Base-by-base conservation (phyloP, 1,140 invertebrate genomes). In the Sminthurinus signatus region DNA sequence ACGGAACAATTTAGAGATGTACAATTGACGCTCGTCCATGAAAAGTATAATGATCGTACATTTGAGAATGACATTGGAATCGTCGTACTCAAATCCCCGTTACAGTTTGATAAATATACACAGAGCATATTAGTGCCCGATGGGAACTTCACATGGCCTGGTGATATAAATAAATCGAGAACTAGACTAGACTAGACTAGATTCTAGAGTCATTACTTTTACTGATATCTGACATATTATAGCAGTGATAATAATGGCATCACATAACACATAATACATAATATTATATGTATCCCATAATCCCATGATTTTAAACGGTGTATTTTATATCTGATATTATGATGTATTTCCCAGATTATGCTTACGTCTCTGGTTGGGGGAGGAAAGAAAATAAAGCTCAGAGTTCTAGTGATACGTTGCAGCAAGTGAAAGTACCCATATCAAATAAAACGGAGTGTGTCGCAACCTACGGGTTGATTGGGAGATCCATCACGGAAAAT, bases 1-100 rank as follows among this genome's bases (percentile, higher is more conserved):
- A 15, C 1, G 10, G 61, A 57, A 28, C 61, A 63, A 27, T 46
- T 23, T 55, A 44, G 51, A 31, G 54, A 32, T 17, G 52, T 42
- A 2, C 8, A 25, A 21, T 48, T 29, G 8, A 56, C 56, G 39
- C 36, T 43, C 39, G 44, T 63, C 2, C 61, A 63, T 31, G 61
- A 63, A 48, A 28, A 63, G n/a, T 63, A 63, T 29, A 36, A 55
- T n/a, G 52, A 52, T 21, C 25, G 28, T 44, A 56, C 61, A n/a
- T 32, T 55, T 31, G 36, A 55, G 8, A 63, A 63, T 31, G 61
- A 63, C 61, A 63, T 63, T 36, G 61, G 51, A 19, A 32, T 63
- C 17, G 12, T 63, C 28, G 51, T 48, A 14, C 25, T 63, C 8
- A 31, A 1, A 17, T 3, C 17, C 21, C 48, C 48, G 2, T 19